These are phyloP conservation scores for Megathymus violae DNA, from an alignment of 1,140 invertebrate species.

Conservation along the genomic window DNA sequence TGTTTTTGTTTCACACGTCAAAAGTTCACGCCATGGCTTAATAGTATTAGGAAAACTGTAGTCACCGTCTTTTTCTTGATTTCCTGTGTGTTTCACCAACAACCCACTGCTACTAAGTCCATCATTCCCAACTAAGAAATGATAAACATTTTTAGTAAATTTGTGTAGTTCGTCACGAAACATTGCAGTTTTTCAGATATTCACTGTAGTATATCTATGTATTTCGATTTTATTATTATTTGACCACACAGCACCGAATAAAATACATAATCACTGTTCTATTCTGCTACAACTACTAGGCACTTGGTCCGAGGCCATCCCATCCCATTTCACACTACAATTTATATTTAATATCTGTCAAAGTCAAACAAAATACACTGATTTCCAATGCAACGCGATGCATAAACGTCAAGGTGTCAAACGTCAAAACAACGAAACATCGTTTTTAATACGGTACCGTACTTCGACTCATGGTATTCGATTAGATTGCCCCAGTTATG, in stretches of 20 bases:
- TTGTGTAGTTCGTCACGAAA: conserved; percentile 50
- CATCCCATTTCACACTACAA: background rate
- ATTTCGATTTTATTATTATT: conserved; percentile 10
- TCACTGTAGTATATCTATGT: conserved; percentile 2
- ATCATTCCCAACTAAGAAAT: conserved; percentile 49
- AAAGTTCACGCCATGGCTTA: conserved; percentile 80
- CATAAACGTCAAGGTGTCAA: no score
- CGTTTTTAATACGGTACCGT: no score
- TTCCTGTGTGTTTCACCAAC: conserved; percentile 78
- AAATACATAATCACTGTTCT: conserved; percentile 16
- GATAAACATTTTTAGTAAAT: conserved; percentile 51
- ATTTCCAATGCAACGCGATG: no score
- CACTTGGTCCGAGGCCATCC: conserved; percentile 1
- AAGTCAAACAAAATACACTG: conserved; percentile 15
- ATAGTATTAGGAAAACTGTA: conserved; percentile 80
- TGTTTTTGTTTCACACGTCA: conserved; percentile 39
- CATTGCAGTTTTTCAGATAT: conserved; percentile 43
- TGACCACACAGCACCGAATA: conserved; percentile 8
- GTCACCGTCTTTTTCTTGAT: conserved; percentile 69
- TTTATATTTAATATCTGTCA: background rate
- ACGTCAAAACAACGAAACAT: no score
- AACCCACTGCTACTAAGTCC: conserved; percentile 40
- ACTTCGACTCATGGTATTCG: no score
- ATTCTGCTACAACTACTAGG: background rate
- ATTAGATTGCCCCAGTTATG: no score